Base-by-base conservation (phyloP, 2,113 vertebrate species). In the Cyanocitta stelleri region DNA sequence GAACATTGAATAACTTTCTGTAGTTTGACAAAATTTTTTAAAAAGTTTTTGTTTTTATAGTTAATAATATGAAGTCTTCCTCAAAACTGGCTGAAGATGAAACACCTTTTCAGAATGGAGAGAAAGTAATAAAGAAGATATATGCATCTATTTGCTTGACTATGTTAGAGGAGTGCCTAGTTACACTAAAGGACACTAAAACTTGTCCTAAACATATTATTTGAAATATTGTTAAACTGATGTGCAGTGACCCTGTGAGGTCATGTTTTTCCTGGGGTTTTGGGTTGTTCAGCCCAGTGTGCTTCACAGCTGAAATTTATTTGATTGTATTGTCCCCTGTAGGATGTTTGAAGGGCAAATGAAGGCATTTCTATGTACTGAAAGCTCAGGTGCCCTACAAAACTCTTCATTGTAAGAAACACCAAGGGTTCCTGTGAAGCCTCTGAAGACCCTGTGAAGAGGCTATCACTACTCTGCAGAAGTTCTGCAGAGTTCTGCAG, bases 201-300 rank as follows among this genome's bases (percentile, higher is more conserved):
- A 39, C 3, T 68, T 72, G 7, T 41, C 33, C 14, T 85, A 52
- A 84, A 52, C 6, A 37, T 74, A 37, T 39, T n/a, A 30, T 54
- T 33, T 58, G 17, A 78, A 71, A 44, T 22, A 35, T 6, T 54
- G 7, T 11, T 87, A 16, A 63, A 11, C 18, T 43, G 20, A 55
- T 29, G 21, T 1, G 1, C 37, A 87, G 16, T 44, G 33, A 51
- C 6, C 9, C 21, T 5, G 0, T 64, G 17, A 80, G 4, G 4
- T 61, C 33, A 43, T n/a, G 16, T 8, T 86, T 16, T 41, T 75
- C 18, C 35, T 80, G 29, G 5, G 7, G 3, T 52, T 73, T 7
- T 54, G 29, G 8, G 5, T 74, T 11, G 15, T 89, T 67, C 43
- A 91, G 37, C 9, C 9, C 30, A 33, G 10, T 0, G 1, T 33